Conservation (phyloP, 64 coral and sea anemone species). For the Trachythela sp. region DNA sequence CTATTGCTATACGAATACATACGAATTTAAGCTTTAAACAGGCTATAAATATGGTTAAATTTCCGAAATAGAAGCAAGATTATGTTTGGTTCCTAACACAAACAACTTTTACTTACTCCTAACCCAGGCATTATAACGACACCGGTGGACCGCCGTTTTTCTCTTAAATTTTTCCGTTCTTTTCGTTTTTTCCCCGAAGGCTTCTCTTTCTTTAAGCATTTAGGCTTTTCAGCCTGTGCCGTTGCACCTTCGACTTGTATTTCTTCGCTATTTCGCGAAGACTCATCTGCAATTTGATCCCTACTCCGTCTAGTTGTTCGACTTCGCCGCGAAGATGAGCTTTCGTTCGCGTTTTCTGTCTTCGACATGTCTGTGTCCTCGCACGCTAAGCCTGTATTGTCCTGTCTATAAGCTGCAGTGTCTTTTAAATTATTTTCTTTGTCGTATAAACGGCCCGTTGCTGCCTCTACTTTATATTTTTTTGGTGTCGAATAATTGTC, state of each 20-base stretch:
- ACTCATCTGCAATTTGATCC: conserved; percentile 28
- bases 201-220: conserved; percentile 86
- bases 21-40: no score
- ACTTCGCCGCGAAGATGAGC: not conserved
- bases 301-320: not conserved
- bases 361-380: not conserved
- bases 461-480: not conserved
- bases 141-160: conserved; percentile 90
- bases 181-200: conserved; percentile 66
- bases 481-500: conserved; percentile 3
- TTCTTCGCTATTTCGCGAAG: conserved; percentile 47
- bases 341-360: not conserved
- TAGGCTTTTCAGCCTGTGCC: conserved; percentile 63
- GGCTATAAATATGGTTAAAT: no score
- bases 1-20: no score
- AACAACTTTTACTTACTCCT: not conserved
- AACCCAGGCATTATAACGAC: conserved; percentile 94
- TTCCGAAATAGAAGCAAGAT: not conserved
- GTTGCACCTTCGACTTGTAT: conserved; percentile 53
- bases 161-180: conserved; percentile 81
- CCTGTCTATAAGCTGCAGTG: not conserved
- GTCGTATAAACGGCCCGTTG: not conserved
- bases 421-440: conserved; percentile 14
- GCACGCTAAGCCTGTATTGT: not conserved
- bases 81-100: no score